Evolutionary conservation across 2,797 vertebrate species (phyloP).

Genomic region (Halcyon badia): DNA sequence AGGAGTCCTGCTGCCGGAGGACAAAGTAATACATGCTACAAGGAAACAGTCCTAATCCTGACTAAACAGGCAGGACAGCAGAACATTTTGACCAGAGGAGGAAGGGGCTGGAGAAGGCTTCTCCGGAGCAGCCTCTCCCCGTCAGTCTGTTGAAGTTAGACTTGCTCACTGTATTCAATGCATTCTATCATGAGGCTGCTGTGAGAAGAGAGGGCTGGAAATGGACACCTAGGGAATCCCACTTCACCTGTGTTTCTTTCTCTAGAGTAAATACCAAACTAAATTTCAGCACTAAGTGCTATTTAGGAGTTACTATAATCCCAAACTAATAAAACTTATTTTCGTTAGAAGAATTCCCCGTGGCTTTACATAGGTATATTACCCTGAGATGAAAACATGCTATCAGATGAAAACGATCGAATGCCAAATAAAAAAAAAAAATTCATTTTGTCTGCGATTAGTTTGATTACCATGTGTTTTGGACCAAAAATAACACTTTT

Average conservation of each 20-base stretch:
- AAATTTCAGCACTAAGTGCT: neutral
- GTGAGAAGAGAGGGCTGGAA: neutral
- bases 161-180: neutral
- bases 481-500: neutral
- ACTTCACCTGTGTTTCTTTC: neutral
- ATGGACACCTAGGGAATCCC: neutral
- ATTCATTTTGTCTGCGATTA: neutral
- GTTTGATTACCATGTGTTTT: neutral
- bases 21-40: neutral
- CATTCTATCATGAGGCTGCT: neutral
- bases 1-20: neutral
- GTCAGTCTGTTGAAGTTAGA: neutral
- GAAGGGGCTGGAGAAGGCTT: neutral
- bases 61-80: neutral
- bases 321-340: neutral
- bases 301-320: neutral
- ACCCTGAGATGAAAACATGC: neutral
- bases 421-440: neutral
- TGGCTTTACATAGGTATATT: neutral
- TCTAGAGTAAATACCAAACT: neutral
- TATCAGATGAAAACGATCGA: neutral
- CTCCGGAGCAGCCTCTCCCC: neutral
- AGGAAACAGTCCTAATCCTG: neutral
- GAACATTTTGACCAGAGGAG: neutral
- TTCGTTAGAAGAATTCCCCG: neutral